Base-by-base conservation (phyloP, 2,888 invertebrate genomes). In the Chironomus riparius region DNA sequence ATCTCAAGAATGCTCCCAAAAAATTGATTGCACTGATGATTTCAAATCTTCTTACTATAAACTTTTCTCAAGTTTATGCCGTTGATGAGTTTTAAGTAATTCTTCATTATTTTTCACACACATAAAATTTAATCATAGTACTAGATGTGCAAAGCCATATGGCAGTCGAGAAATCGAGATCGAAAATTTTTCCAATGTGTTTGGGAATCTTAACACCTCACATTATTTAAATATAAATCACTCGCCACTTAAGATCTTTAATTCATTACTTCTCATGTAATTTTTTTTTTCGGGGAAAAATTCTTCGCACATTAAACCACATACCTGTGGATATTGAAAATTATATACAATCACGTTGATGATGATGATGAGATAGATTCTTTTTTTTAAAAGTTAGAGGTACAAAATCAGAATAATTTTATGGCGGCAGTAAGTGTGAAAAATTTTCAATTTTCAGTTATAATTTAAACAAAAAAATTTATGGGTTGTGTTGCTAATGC, bases 151-250 rank as follows among this genome's bases (percentile, higher is more conserved):
- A 15, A 18, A 56, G 48, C 70, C 70, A 70, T 70, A 70, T 70
- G 70, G 70, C 22, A 47, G 70, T 70, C 70, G 56, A 56, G 56
- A 50, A 15, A 50, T 13, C 4, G 50, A 50, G 50, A 69, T 15
- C n/a, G n/a, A 47, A 70, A 15, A 24, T 38, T 38, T 38, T 10
- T 38, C 38, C 38, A 10, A 2, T 38, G 38, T 38, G 10, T 38
- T 70, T 70, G 56, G 71, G 71, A 71, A 71, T 71, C 47, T 71
- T 47, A 71, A 71, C 71, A 71, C 71, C 71, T 71, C 61, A 15
- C 15, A 71, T 71, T 71, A 71, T 71, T 71, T 71, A 71, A 71
- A 71, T 71, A 71, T 71, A 71, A 71, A 71, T 71, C 71, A 71
- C 61, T 71, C 71, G 38, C 56, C 71, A 71, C 71, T 71, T 71